phyloP scores from a whole-genome alignment of 2,797 vertebrate species.

The Artibeus lituratus region DNA sequence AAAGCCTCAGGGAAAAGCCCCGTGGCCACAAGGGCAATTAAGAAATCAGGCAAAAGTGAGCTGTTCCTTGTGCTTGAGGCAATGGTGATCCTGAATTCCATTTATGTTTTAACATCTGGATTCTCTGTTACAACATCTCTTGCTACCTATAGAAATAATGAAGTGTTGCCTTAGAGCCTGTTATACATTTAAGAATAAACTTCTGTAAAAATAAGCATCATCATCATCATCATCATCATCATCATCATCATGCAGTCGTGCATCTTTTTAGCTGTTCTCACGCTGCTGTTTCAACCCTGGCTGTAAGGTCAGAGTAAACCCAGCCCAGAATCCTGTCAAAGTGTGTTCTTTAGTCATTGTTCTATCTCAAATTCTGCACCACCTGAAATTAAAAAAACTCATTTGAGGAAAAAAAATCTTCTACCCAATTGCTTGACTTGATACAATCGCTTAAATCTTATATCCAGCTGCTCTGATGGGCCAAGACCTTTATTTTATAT shows the following conservation, averaged over 20 bases:
- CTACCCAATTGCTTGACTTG: neutral
- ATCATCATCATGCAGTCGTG: neutral
- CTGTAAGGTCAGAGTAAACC: neutral
- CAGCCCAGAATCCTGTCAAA: neutral
- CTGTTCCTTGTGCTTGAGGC: neutral
- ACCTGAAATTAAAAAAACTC: neutral
- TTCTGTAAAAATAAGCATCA: neutral
- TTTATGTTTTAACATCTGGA: neutral
- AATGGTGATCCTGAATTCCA: neutral
- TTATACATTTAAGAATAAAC: neutral
- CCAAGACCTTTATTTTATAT: neutral
- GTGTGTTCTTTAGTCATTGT: neutral
- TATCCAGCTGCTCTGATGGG: neutral
- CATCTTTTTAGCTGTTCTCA: neutral
- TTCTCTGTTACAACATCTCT: neutral
- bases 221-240: neutral
- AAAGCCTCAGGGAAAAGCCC: neutral
- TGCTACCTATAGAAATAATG: neutral
- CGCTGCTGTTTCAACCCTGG: neutral
- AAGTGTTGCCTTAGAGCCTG: neutral
- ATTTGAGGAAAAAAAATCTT: neutral
- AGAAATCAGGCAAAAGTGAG: neutral
- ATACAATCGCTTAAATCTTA: neutral
- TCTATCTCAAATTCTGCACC: neutral
- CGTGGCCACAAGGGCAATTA: neutral